Percentiles rank a stretch among this genome's conserved stretches.
These are phyloP conservation scores for Erpornis zantholeuca DNA, from an alignment of 2,113 vertebrate species.

Conservation along the genomic window DNA sequence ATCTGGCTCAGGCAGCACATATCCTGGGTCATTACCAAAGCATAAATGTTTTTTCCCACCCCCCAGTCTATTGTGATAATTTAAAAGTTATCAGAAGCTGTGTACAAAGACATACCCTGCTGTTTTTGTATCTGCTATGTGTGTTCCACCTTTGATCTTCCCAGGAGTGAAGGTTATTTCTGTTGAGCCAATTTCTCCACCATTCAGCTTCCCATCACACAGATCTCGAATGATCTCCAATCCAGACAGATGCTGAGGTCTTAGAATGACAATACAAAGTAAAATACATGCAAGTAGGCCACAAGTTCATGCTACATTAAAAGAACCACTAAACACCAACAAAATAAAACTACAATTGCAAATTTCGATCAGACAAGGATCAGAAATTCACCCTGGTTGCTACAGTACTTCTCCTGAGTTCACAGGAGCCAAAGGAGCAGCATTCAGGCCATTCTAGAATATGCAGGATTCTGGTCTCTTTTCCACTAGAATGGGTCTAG, in stretches of 20 bases:
- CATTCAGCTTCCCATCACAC: constrained; percentile 86
- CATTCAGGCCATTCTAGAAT: not conserved
- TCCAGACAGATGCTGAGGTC: constrained; percentile 94
- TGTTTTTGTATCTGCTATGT: constrained; percentile 89
- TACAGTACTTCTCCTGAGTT: not conserved
- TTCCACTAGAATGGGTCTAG: not conserved
- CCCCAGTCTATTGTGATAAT: not conserved
- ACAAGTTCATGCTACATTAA: not conserved
- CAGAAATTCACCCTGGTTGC: not conserved
- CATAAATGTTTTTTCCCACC: not conserved
- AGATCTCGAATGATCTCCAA: constrained; percentile 88
- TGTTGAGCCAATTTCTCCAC: constrained; percentile 87
- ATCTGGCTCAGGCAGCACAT: not conserved
- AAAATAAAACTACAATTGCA: not conserved
- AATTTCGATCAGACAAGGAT: not conserved
- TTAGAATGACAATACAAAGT: constrained; percentile 60
- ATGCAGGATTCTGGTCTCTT: not conserved
- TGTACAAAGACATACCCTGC: constrained; percentile 78
- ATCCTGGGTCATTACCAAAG: not conserved
- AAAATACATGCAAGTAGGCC: not conserved
- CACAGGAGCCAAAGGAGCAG: not conserved
- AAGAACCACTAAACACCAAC: not conserved
- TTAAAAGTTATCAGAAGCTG: not conserved
- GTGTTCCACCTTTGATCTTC: constrained; percentile 86
- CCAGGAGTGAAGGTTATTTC: constrained; percentile 86